Percentiles rank a stretch among this genome's conserved stretches.
Conservation (phyloP, 2,888 invertebrate genomes). For the Cryptus viduatorius region DNA sequence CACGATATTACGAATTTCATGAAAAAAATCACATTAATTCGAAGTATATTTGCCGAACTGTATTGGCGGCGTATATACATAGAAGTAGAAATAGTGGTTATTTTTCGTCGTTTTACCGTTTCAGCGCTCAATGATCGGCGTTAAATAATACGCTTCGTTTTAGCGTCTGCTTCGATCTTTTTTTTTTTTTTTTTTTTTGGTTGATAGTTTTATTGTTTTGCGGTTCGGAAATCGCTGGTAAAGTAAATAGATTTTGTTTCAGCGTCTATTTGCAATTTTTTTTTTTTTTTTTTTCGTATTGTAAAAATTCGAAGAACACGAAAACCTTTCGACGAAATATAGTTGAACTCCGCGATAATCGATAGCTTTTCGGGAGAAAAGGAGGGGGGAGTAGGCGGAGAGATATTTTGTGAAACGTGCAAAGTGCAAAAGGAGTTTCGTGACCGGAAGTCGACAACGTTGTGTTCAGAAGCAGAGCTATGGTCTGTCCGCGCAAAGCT, state of each 20-base stretch:
- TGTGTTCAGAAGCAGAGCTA: slow-evolving; percentile 28
- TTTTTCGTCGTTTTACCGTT: too few relatives aligned
- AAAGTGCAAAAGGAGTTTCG: slow-evolving; percentile 44
- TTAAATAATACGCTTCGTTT: too few relatives aligned
- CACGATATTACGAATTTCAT: too few relatives aligned
- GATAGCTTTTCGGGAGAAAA: slow-evolving; percentile 1
- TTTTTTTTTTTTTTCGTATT: background rate
- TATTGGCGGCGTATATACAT: too few relatives aligned
- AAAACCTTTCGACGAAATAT: slow-evolving; percentile 20
- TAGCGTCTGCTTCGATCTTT: too few relatives aligned
- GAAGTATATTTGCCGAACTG: too few relatives aligned
- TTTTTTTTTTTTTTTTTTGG: background rate
- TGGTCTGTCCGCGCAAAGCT: slow-evolving; percentile 50
- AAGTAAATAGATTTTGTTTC: too few relatives aligned
- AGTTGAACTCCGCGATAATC: slow-evolving; percentile 33
- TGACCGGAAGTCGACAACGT: slow-evolving; percentile 49
- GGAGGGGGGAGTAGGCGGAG: background rate
- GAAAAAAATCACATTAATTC: too few relatives aligned
- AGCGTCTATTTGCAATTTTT: background rate
- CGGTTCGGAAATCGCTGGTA: background rate
- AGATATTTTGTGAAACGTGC: slow-evolving; percentile 36
- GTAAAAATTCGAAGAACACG: background rate
- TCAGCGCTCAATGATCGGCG: too few relatives aligned
- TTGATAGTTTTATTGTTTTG: background rate
- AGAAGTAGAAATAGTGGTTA: too few relatives aligned